These are phyloP conservation scores for Danaus melanippus DNA, from an alignment of 1,140 invertebrate species.

Conservation along the genomic window DNA sequence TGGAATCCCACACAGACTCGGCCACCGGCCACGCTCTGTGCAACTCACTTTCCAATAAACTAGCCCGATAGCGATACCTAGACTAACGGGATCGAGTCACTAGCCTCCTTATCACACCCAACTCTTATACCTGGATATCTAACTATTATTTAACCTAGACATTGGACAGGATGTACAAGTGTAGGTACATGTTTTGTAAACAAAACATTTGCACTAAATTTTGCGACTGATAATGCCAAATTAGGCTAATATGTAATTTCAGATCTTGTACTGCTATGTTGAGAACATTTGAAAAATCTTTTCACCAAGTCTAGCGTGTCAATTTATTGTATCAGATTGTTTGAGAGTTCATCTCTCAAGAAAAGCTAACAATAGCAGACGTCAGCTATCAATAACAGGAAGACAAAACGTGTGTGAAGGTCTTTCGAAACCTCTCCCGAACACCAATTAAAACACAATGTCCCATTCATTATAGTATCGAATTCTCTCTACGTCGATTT, in stretches of 20 bases:
- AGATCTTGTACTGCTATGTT: too few relatives aligned
- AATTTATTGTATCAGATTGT: constrained; percentile 24
- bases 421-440: constrained; percentile 13
- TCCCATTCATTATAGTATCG: neutral
- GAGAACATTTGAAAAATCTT: too few relatives aligned
- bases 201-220: too few relatives aligned
- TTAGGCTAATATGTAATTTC: too few relatives aligned
- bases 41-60: constrained; percentile 67
- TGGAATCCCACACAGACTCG: constrained; percentile 32
- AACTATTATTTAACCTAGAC: constrained; percentile 10
- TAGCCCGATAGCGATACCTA: constrained; percentile 63
- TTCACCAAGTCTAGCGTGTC: constrained; percentile 5
- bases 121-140: constrained; percentile 32
- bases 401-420: constrained; percentile 24
- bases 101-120: constrained; percentile 33
- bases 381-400: constrained; percentile 26
- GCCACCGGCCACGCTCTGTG: constrained; percentile 47
- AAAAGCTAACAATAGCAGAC: constrained; percentile 23
- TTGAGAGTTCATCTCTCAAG: constrained; percentile 28
- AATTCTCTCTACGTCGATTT: too few relatives aligned
- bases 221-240: too few relatives aligned
- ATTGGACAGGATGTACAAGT: too few relatives aligned
- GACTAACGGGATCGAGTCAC: constrained; percentile 60
- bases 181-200: too few relatives aligned
- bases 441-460: constrained; percentile 11